These are phyloP conservation scores for Ctenopoma multispine DNA, from an alignment of 2,797 vertebrate genomes.

Conservation along the genomic window DNA sequence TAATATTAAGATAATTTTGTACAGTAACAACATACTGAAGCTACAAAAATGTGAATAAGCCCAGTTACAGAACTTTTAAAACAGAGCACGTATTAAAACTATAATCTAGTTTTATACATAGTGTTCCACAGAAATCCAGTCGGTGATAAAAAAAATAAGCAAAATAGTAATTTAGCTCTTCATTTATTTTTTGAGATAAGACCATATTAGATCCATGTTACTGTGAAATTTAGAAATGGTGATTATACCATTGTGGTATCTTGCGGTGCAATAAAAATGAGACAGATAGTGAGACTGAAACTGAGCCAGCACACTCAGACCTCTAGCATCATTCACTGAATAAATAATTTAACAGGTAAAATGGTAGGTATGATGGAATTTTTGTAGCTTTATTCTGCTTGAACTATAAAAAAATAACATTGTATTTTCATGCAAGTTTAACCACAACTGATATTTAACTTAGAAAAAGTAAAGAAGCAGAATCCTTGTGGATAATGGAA, in stretches of 20 bases:
- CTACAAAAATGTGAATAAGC: too few species aligned
- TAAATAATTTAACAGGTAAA: conserved; percentile 8
- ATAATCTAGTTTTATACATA: too few species aligned
- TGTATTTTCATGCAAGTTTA: not conserved
- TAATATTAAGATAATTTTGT: too few species aligned
- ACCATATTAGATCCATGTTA: not conserved
- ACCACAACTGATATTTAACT: too few species aligned
- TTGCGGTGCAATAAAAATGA: conserved; percentile 5
- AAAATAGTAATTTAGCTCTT: not conserved
- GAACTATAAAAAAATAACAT: not conserved
- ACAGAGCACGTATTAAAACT: too few species aligned
- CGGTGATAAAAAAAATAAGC: not conserved
- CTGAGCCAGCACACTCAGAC: conserved; percentile 4
- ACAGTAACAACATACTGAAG: too few species aligned
- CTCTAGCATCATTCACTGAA: conserved; percentile 23
- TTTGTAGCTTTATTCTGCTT: not conserved
- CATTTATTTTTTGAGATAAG: not conserved
- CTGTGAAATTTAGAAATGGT: not conserved
- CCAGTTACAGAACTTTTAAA: too few species aligned
- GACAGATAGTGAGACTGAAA: conserved; percentile 8
- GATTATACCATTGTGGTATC: not conserved
- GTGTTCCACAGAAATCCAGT: conserved; percentile 1
- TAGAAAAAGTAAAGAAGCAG: too few species aligned
- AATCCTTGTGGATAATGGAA: not conserved
- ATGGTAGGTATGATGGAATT: not conserved